Base-by-base conservation (phyloP, 2,113 vertebrate genomes). In the Speoplatyrhinus poulsoni region DNA sequence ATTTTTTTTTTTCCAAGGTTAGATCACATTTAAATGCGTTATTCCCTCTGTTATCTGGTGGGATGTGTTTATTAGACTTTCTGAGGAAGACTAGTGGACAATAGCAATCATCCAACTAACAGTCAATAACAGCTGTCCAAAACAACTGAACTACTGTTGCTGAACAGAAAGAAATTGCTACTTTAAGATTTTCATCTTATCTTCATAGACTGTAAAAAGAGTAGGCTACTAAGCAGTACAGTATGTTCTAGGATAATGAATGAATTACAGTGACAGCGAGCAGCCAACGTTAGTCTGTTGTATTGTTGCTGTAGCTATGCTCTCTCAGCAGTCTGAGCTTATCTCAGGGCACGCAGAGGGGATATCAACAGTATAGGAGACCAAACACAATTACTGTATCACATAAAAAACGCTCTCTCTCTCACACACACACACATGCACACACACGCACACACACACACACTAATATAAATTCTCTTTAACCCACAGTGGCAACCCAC, bases 101-200 rank as follows among this genome's bases (percentile, higher is more conserved):
- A 60, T 47, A 65, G 62, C 52, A 71, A 67, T 70, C 63, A 69
- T 59, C 10, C 33, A 72, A 66, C 58, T 10, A 49, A 48, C 76
- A 12, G 17, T n/a, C 77, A 75, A 71, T 71, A 68, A 16, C 10
- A 64, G 33, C 13, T 13, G 10, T n/a, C 64, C 65, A 53, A 61
- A 69, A 59, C 54, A 61, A 26, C 26, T 26, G 26, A 26, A 26
- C 26, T 26, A 26, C 26, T 26, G 26, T 26, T 26, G 26, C 26
- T 26, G 26, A 26, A 26, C 26, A 26, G 26, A 26, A 26, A 26
- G 26, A 26, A 2, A 26, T 26, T 26, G 26, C 26, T 26, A 26
- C 26, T 26, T 26, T 26, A 26, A 26, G 26, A 26, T 26, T 26
- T 26, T 26, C 26, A 26, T 26, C 26, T 26, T 26, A 26, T 26